Evolutionary conservation across 2,113 vertebrate species (phyloP), one percentile per base, ranked within the genome.

Genomic region (Epinephelus moara): DNA sequence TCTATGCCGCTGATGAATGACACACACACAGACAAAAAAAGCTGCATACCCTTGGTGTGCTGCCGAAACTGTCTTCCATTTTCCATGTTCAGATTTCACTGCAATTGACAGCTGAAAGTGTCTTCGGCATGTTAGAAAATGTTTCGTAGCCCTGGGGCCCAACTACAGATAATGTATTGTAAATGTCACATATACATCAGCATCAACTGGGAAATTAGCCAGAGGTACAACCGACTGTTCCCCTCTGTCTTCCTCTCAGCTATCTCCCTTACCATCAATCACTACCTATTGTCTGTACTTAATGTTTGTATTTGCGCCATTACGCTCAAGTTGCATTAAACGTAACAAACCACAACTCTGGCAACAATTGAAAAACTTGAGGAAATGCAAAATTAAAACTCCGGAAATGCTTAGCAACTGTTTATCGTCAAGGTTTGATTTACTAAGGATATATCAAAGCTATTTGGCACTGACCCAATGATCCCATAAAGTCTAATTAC

Each of bases 1-100:
- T 91, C 73, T 71, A 23, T 3, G n/a, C 78, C 27, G 7, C 57
- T 71, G 85, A 87, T 85, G 85, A 91, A 87, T 89, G 75, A 85
- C 71, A 77, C 6, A 42, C 1, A 42, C 6, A 42, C 8, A 12
- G 1, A 47, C 75, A 27, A 82, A 50, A 62, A 63, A 62, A 42
- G 27, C 47, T 50, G 18, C 52, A 23, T 57, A 72, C 19, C 52
- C 60, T 76, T 18, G 15, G 27, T 79, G 49, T 80, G 71, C 56
- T 55, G 56, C 37, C 52, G 42, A 80, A 45, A 73, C 18, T 56
- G 55, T 68, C 19, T 50, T 69, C 33, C 11, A 49, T 77, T 78
- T 69, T 73, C 17, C 18, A 13, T 57, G 11, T 81, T 85, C 7
- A 59, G 11, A 49, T 70, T 63, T 55, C 6, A 49, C 72, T 53